These are phyloP conservation scores for Drosophila atripex DNA, from an alignment of 2,888 invertebrate genomes.

Conservation along the genomic window DNA sequence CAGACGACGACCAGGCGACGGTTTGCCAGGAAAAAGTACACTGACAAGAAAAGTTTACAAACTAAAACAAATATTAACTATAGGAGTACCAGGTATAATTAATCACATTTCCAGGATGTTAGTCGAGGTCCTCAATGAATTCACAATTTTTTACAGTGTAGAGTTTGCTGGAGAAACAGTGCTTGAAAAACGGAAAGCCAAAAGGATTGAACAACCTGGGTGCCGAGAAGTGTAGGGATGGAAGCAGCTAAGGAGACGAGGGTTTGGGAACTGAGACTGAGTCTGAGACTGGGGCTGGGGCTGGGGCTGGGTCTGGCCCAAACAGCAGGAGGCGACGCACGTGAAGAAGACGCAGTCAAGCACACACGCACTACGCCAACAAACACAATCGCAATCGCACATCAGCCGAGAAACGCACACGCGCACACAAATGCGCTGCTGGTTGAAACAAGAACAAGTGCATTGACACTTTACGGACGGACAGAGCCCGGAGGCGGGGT, in stretches of 20 bases:
- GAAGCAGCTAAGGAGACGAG: slow-evolving; percentile 1
- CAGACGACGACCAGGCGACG: slow-evolving; percentile 68
- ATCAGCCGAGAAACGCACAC: slow-evolving; percentile 27
- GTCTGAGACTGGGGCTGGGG: not conserved
- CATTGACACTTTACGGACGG: slow-evolving; percentile 80
- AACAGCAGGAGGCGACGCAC: slow-evolving; percentile 80
- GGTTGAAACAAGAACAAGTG: slow-evolving; percentile 81
- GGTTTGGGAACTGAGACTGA: not conserved
- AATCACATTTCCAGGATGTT: too few species aligned
- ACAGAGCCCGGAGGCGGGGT: slow-evolving; percentile 26
- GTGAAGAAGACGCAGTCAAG: slow-evolving; percentile 76
- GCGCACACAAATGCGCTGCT: slow-evolving; percentile 20
- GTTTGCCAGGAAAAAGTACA: slow-evolving; percentile 31
- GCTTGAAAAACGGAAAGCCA: slow-evolving; percentile 75
- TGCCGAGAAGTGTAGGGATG: slow-evolving; percentile 7
- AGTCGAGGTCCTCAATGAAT: not conserved
- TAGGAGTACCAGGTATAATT: not conserved
- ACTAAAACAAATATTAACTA: too few species aligned
- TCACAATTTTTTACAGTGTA: slow-evolving; percentile 1
- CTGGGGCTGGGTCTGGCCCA: slow-evolving; percentile 43
- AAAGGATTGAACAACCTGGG: slow-evolving; percentile 70
- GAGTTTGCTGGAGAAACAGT: slow-evolving; percentile 41
- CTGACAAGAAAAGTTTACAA: not conserved
- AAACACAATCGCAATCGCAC: slow-evolving; percentile 41
- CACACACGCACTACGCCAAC: slow-evolving; percentile 61